Evolutionary conservation across 2,888 invertebrate species (phyloP).

Genomic region (Eilema caniola): DNA sequence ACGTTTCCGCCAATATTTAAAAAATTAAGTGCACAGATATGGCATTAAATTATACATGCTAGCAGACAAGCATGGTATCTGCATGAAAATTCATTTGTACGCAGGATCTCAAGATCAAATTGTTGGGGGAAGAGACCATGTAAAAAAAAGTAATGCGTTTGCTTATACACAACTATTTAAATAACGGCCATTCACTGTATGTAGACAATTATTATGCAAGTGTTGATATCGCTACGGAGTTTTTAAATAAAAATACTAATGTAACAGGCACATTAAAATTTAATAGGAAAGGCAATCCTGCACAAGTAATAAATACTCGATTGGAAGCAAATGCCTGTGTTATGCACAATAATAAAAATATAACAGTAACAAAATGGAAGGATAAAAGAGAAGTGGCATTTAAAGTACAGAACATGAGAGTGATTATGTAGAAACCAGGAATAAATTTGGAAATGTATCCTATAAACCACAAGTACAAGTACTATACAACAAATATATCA

Average conservation of each 20-base stretch:
- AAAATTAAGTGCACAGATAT: too few relatives aligned
- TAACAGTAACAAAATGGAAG: conserved; percentile 5
- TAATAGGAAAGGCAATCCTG: too few relatives aligned
- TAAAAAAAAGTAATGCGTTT: not conserved
- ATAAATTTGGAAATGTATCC: not conserved
- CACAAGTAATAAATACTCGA: too few relatives aligned
- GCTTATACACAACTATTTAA: not conserved
- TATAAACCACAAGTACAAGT: not conserved
- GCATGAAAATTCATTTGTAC: conserved; percentile 1
- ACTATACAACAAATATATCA: conserved; percentile 2
- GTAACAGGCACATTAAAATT: not conserved
- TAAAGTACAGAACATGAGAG: not conserved
- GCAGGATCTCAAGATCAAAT: not conserved
- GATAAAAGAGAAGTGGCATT: conserved; percentile 3
- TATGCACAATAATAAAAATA: conserved; percentile 2
- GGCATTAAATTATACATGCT: too few relatives aligned
- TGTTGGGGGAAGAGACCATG: not conserved
- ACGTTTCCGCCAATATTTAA: too few relatives aligned
- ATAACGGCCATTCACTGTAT: too few relatives aligned
- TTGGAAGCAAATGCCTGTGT: too few relatives aligned
- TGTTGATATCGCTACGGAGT: not conserved
- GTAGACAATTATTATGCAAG: too few relatives aligned
- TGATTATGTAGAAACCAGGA: not conserved
- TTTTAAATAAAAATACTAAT: not conserved
- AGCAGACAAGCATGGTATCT: not conserved